These are phyloP conservation scores for Fulmarus glacialis DNA, from an alignment of 2,113 vertebrate species.

Conservation along the genomic window DNA sequence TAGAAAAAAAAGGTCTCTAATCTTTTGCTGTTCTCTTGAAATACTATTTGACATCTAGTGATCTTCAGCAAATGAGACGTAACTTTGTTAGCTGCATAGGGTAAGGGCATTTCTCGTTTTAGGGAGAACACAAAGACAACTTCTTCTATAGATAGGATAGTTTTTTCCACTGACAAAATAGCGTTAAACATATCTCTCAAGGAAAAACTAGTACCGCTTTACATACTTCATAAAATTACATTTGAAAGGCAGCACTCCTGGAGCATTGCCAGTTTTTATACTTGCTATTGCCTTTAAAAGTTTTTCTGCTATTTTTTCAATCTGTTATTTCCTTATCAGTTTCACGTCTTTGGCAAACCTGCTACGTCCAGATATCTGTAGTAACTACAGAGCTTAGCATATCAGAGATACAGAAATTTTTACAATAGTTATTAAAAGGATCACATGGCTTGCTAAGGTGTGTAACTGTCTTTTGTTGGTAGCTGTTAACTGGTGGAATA, in stretches of 20 bases:
- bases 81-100: background rate
- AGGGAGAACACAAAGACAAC: background rate
- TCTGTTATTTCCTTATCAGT: background rate
- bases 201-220: background rate
- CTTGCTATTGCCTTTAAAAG: background rate
- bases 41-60: background rate
- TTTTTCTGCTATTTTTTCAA: background rate
- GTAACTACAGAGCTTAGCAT: background rate
- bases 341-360: background rate
- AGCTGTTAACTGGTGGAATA: background rate
- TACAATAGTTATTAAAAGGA: background rate
- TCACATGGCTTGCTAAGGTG: background rate
- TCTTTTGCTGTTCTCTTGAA: background rate
- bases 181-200: background rate
- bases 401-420: background rate
- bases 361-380: background rate
- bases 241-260: background rate
- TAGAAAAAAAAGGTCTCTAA: background rate
- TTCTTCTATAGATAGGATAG: background rate
- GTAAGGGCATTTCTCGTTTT: background rate
- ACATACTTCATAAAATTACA: background rate
- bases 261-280: background rate
- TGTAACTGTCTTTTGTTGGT: background rate
- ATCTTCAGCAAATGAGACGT: background rate
- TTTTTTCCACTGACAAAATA: background rate